phyloP scores from a whole-genome alignment of 2,113 vertebrate genomes.

The Myxocyprinus asiaticus region DNA sequence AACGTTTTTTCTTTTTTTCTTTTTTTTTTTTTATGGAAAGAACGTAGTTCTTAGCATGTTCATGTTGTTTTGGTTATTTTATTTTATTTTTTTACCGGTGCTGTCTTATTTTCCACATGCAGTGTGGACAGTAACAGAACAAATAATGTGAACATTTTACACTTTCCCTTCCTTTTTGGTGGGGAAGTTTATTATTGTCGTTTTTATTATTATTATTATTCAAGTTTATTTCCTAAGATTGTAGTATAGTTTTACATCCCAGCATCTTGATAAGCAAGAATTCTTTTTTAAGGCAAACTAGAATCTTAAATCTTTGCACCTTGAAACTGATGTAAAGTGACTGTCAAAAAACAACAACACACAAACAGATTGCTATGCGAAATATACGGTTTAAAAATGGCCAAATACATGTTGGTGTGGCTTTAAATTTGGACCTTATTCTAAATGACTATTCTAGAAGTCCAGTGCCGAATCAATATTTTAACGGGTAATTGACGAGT shows the following conservation, averaged over 20 bases:
- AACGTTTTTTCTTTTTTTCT: constrained; percentile 82
- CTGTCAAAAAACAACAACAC: constrained; percentile 58
- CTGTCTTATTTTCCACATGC: constrained; percentile 70
- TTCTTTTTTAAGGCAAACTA: constrained; percentile 63
- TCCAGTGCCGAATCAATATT: constrained; percentile 25
- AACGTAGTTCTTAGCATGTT: constrained; percentile 79
- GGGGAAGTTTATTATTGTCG: constrained; percentile 60
- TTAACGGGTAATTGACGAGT: constrained; percentile 18
- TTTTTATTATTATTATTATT: constrained; percentile 64
- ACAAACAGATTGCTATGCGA: constrained; percentile 7
- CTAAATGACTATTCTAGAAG: constrained; percentile 17
- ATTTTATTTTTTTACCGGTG: constrained; percentile 68
- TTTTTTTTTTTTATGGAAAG: constrained; percentile 80
- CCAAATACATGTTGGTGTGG: constrained; percentile 38
- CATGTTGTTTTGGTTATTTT: constrained; percentile 51
- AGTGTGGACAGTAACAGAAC: constrained; percentile 65
- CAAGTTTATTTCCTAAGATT: constrained; percentile 68
- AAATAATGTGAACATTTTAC: constrained; percentile 78
- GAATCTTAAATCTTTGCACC: constrained; percentile 72
- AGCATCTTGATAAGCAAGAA: constrained; percentile 58
- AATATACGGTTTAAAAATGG: constrained; percentile 27
- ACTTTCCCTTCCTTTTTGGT: constrained; percentile 67
- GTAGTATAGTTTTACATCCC: constrained; percentile 61
- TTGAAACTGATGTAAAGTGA: constrained; percentile 74
- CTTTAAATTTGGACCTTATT: constrained; percentile 38